These are phyloP conservation scores for Yasuhikotakia modesta DNA, from an alignment of 2,797 vertebrate species.

Conservation along the genomic window DNA sequence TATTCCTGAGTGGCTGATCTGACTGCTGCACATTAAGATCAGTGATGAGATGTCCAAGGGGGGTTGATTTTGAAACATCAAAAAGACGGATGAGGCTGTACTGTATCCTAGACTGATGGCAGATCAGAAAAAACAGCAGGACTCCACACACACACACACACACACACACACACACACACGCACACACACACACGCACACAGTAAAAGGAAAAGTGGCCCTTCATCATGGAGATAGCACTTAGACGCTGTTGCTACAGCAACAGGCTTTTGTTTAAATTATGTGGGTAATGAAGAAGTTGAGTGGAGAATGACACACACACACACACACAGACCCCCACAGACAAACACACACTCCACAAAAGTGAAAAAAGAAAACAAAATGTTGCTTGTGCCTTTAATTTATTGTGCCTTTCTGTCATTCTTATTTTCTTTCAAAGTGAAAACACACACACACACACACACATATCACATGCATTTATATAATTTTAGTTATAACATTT, in stretches of 20 bases:
- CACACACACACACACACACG: too few relatives aligned
- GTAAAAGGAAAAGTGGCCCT: slow-evolving; percentile 30
- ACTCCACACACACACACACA: neutral
- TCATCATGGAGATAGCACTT: slow-evolving; percentile 41
- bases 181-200: neutral
- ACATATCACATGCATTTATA: too few relatives aligned
- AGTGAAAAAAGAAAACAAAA: too few relatives aligned
- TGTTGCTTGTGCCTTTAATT: too few relatives aligned
- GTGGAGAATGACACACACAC: slow-evolving; percentile 2
- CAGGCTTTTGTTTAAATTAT: slow-evolving; percentile 47
- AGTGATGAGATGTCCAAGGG: neutral
- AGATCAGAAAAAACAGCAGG: neutral
- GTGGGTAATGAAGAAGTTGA: slow-evolving; percentile 38
- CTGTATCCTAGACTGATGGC: neutral
- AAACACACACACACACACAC: too few relatives aligned
- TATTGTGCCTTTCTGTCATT: neutral
- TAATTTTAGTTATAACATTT: too few relatives aligned
- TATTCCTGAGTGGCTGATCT: neutral
- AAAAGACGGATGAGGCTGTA: neutral
- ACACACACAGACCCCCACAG: neutral
- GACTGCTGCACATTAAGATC: neutral
- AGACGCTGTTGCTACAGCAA: slow-evolving; percentile 45
- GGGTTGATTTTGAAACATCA: neutral
- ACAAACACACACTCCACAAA: neutral
- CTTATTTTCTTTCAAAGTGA: neutral